These are phyloP conservation scores for Paedocypris micromegethes DNA, from an alignment of 2,797 vertebrate species.

Conservation along the genomic window DNA sequence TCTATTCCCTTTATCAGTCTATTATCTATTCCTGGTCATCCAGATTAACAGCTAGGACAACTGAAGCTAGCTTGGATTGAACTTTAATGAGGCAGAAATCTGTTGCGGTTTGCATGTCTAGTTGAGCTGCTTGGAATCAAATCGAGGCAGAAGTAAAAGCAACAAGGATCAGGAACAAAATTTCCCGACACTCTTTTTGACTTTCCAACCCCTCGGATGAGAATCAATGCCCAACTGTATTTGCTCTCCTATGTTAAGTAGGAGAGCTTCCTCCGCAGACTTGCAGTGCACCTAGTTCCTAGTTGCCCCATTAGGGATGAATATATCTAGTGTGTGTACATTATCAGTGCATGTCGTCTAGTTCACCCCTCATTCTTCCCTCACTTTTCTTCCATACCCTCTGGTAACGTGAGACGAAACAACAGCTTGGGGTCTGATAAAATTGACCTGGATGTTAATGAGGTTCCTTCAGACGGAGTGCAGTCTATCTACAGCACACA, in stretches of 20 bases:
- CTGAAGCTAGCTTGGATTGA: no score
- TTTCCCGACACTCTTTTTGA: no score
- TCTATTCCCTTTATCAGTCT: no score
- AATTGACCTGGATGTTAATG: constrained; percentile 72
- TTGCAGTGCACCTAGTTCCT: not conserved
- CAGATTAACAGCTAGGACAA: no score
- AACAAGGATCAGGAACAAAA: no score
- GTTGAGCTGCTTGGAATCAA: no score
- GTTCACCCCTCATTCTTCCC: constrained; percentile 28
- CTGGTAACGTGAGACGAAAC: constrained; percentile 58
- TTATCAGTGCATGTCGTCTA: constrained; percentile 23
- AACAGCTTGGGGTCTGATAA: constrained; percentile 64
- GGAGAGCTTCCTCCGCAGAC: constrained; percentile 52
- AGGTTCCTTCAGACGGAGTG: constrained; percentile 61
- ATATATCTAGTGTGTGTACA: constrained; percentile 13
- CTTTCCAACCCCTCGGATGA: no score
- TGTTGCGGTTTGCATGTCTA: no score
- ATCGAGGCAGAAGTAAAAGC: no score
- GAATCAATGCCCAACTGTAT: no score
- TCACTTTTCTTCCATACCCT: constrained; percentile 49
- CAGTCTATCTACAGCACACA: constrained; percentile 35
- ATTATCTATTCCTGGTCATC: no score
- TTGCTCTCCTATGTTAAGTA: constrained; percentile 34
- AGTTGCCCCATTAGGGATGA: not conserved
- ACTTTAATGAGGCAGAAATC: no score